Conservation (phyloP, 1,140 invertebrate species). For the Bombus huntii region DNA sequence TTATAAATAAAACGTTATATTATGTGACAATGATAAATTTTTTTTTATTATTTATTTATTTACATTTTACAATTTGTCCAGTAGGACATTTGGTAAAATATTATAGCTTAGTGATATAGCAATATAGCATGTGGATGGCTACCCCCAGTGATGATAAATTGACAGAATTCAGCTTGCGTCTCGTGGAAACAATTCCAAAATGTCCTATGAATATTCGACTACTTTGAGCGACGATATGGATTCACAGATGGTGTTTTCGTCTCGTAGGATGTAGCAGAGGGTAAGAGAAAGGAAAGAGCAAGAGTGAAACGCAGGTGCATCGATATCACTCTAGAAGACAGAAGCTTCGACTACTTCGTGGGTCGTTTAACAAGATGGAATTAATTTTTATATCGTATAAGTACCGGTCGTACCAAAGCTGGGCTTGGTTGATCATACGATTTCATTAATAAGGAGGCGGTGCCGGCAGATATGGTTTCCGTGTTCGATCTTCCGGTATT, state of each 20-base stretch:
- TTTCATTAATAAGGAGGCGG: conserved; percentile 59
- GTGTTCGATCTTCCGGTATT: conserved; percentile 12
- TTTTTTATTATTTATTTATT: too few relatives aligned
- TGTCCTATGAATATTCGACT: neutral
- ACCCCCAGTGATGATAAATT: too few relatives aligned
- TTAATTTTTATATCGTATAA: conserved; percentile 41
- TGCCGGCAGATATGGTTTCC: conserved; percentile 36
- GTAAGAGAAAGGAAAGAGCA: too few relatives aligned
- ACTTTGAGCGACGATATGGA: neutral
- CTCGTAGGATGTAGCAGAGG: neutral
- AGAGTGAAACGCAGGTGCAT: neutral
- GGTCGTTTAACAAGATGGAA: conserved; percentile 25
- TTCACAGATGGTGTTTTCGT: neutral
- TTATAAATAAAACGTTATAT: too few relatives aligned
- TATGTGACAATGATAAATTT: too few relatives aligned
- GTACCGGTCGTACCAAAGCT: conserved; percentile 37
- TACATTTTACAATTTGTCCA: too few relatives aligned
- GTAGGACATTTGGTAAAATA: too few relatives aligned
- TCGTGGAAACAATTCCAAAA: neutral
- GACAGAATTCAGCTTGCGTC: neutral
- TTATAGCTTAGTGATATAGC: too few relatives aligned
- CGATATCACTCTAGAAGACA: conserved; percentile 15
- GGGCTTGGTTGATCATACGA: conserved; percentile 32
- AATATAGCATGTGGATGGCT: too few relatives aligned
- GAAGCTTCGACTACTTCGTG: conserved; percentile 13